Evolutionary conservation across 2,113 vertebrate species (phyloP), one percentile per base, ranked within the genome.

Genomic region (Puma concolor): DNA sequence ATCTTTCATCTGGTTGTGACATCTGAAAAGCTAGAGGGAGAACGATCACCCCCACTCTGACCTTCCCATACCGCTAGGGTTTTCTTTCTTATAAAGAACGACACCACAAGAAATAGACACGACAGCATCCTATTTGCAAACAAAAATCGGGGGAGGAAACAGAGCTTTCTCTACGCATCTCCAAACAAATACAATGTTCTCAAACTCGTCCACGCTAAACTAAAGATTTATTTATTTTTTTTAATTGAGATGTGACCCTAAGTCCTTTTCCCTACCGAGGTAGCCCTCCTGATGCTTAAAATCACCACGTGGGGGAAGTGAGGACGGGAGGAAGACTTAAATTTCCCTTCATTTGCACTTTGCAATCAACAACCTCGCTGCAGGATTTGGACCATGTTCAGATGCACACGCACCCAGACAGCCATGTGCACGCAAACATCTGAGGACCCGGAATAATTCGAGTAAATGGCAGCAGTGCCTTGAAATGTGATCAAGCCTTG

Each of bases 401-500:
- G 94, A 88, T 17, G 29, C 29, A 41, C 41, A 91, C 85, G 85
- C 92, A 94, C 79, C 94, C 85, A 86, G 67, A 94, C 81, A 76
- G 83, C 91, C 52, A 0, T 41, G 25, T 66, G 92, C 94, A 92
- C 7, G 2, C 72, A 64, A 2, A 0, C 44, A 88, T 72, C 79
- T n/a, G 38, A 41, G 95, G 57, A 88, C 7, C 64, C 50, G 80
- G 91, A 77, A 9, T 19, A 23, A 21, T 89, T 94, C 96, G 77
- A 95, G 93, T 57, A 79, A 96, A 97, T 93, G 97, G 97, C 97
- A 90, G 44, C 16, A 60, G 38, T 94, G 71, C 83, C 97, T 98
- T 98, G 98, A 99, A 99, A 99, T 98, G 98, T 77, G 91, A 93
- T 98, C 41, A 2, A 77, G 97, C 84, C 95, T 94, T 82, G 66